These are phyloP conservation scores for Bombyx mandarina DNA, from an alignment of 1,140 invertebrate genomes.

Conservation along the genomic window DNA sequence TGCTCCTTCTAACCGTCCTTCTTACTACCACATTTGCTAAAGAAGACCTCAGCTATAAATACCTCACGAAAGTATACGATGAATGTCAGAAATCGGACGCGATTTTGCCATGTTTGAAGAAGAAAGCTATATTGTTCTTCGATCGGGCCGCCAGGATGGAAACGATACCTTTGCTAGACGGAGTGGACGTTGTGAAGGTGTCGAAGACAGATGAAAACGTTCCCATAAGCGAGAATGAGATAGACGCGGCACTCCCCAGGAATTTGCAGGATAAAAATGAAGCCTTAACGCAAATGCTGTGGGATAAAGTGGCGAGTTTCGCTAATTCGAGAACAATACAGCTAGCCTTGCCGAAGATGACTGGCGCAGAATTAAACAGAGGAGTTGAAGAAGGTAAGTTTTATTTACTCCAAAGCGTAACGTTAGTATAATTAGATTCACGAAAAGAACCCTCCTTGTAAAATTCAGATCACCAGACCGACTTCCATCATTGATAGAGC, in stretches of 20 bases:
- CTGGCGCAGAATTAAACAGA: conserved; percentile 76
- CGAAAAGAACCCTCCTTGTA: background rate
- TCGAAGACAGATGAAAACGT: conserved; percentile 29
- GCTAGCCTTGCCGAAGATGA: conserved; percentile 80
- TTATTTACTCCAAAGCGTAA: background rate
- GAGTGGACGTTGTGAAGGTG: conserved; percentile 76
- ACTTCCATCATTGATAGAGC: too few relatives aligned
- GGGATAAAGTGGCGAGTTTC: conserved; percentile 78
- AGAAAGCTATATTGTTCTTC: conserved; percentile 83
- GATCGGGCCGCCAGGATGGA: conserved; percentile 80
- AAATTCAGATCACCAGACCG: too few relatives aligned
- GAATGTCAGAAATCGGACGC: conserved; percentile 73
- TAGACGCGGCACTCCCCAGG: conserved; percentile 77
- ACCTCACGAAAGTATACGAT: conserved; percentile 74
- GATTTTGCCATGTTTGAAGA: conserved; percentile 82
- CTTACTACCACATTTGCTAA: conserved; percentile 12
- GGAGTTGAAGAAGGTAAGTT: conserved; percentile 81
- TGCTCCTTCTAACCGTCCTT: conserved; percentile 1
- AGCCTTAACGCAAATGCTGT: conserved; percentile 77
- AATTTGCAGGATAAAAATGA: conserved; percentile 75
- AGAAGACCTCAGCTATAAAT: conserved; percentile 67
- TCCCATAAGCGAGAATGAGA: conserved; percentile 73
- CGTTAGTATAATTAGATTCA: background rate
- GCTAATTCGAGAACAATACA: conserved; percentile 83
- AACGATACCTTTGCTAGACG: conserved; percentile 76